Conservation (phyloP, 2,888 invertebrate species). For the Bombylius major region DNA sequence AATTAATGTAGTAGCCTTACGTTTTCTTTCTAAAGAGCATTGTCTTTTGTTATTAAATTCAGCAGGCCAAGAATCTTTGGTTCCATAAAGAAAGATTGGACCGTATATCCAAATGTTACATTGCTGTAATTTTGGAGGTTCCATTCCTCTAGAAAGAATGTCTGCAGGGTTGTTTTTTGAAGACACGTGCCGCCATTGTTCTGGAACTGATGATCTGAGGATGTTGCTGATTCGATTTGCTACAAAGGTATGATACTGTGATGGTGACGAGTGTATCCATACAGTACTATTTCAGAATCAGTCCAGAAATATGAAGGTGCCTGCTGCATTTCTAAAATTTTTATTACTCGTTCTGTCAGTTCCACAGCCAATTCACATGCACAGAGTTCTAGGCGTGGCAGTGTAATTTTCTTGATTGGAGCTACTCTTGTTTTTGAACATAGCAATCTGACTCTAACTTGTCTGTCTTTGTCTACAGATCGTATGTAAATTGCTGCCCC, state of each 20-base stretch:
- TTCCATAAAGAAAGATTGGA: not conserved
- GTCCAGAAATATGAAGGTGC: conserved; percentile 11
- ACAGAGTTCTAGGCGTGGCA: not conserved
- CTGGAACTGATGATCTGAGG: conserved; percentile 7
- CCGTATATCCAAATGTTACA: not conserved
- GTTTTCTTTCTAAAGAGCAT: too few relatives aligned
- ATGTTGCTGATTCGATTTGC: conserved; percentile 23
- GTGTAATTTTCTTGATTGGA: not conserved
- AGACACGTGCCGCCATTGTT: not conserved
- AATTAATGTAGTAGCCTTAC: too few relatives aligned
- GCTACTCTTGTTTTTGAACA: not conserved
- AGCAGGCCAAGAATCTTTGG: not conserved
- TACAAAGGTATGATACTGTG: conserved; percentile 14
- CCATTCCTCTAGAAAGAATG: not conserved
- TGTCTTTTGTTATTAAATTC: too few relatives aligned
- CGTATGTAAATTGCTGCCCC: conserved; percentile 15
- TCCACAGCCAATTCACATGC: conserved; percentile 6
- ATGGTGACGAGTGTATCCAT: conserved; percentile 13
- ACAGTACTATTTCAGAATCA: conserved; percentile 15
- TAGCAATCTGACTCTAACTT: not conserved
- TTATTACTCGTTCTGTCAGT: not conserved
- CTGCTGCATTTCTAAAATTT: not conserved
- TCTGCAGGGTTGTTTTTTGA: not conserved
- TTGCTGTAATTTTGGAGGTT: not conserved
- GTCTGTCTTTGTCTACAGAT: not conserved